phyloP scores from a whole-genome alignment of 1,140 invertebrate species.

The Ips nitidus region DNA sequence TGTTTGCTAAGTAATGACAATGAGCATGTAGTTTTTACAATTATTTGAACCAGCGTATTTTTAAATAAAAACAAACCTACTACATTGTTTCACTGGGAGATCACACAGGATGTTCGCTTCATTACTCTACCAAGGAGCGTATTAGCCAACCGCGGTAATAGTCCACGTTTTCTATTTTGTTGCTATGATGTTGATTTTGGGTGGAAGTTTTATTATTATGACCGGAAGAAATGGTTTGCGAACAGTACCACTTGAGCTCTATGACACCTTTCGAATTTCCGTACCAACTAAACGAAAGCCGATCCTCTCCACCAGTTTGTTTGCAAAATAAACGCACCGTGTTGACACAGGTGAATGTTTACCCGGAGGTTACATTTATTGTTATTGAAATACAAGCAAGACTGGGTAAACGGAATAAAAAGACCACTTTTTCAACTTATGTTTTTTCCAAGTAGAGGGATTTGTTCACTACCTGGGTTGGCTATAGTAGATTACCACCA shows the following conservation, averaged over 20 bases:
- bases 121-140: constrained; percentile 10
- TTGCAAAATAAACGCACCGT: background rate
- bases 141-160: background rate
- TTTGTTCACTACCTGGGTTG: background rate
- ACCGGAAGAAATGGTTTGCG: too few relatives aligned
- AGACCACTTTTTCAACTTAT: constrained; percentile 5
- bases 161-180: too few relatives aligned
- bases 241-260: too few relatives aligned
- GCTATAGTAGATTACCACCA: background rate
- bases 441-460: background rate
- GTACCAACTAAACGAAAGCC: too few relatives aligned
- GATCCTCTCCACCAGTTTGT: background rate
- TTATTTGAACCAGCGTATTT: background rate
- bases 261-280: too few relatives aligned
- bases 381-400: constrained; percentile 12
- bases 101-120: constrained; percentile 7
- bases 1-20: too few relatives aligned
- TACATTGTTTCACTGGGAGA: constrained; percentile 9
- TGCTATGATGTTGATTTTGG: too few relatives aligned
- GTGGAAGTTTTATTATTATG: too few relatives aligned
- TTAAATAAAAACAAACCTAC: constrained; percentile 6
- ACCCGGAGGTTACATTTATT: constrained; percentile 11
- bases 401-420: constrained; percentile 6
- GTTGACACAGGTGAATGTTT: constrained; percentile 13
- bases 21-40: too few relatives aligned